These are phyloP conservation scores for Pseudopipra pipra DNA, from an alignment of 2,113 vertebrate genomes.

Conservation along the genomic window DNA sequence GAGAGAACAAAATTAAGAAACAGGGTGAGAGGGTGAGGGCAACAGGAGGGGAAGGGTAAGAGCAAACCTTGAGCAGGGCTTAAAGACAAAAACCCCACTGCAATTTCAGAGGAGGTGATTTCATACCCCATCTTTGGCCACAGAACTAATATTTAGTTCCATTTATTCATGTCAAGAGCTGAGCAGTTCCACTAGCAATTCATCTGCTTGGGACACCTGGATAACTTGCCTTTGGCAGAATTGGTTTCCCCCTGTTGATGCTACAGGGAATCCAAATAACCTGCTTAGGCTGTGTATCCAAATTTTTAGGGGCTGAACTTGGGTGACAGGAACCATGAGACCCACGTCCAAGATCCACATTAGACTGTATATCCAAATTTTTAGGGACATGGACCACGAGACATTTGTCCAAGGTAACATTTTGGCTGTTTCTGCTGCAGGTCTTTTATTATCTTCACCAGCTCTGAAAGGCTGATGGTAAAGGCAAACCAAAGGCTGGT, in stretches of 20 bases:
- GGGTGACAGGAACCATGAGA: not conserved
- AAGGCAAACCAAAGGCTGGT: not conserved
- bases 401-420: fast-evolving
- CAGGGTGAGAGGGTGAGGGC: not conserved
- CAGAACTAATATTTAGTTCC: not conserved
- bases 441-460: not conserved
- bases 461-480: not conserved
- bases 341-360: fast-evolving
- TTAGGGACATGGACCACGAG: not conserved
- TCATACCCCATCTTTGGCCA: not conserved
- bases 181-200: not conserved
- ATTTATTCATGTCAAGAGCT: not conserved
- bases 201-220: not conserved
- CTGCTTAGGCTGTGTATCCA: not conserved
- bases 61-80: not conserved
- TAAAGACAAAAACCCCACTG: not conserved
- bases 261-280: not conserved
- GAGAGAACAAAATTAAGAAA: not conserved
- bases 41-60: not conserved
- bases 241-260: not conserved
- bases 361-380: not conserved
- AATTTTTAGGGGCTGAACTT: not conserved
- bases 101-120: not conserved
- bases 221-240: not conserved
- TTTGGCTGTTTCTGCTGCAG: not conserved